Percentiles rank a stretch among this genome's conserved stretches.
These are phyloP conservation scores for Rhyacophila brunnea DNA, from an alignment of 1,140 invertebrate species.

Conservation along the genomic window DNA sequence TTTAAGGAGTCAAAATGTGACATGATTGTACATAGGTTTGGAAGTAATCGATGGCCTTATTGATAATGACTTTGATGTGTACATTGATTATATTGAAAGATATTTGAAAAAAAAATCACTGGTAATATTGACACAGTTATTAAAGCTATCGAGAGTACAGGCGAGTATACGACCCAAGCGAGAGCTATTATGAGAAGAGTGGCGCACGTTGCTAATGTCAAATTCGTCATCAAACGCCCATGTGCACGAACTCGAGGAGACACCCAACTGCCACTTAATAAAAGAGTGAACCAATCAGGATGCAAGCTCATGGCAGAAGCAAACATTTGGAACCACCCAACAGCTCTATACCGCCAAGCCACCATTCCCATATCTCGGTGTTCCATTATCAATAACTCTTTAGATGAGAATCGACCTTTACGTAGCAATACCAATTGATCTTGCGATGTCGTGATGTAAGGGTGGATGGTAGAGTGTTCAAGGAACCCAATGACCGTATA, in stretches of 20 bases:
- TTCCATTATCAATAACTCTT: conserved; percentile 45
- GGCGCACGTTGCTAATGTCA: conserved; percentile 47
- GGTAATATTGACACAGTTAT: conserved; percentile 16
- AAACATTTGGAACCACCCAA: conserved; percentile 52
- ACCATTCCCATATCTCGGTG: conserved; percentile 44
- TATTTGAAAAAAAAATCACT: conserved; percentile 24
- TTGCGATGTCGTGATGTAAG: conserved; percentile 61
- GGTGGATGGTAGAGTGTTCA: conserved; percentile 62
- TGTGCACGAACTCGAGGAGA: conserved; percentile 44
- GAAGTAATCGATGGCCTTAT: too few relatives aligned
- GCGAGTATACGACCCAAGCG: conserved; percentile 44
- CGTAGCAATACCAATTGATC: conserved; percentile 47
- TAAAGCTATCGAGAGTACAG: conserved; percentile 15
- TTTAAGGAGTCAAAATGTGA: too few relatives aligned
- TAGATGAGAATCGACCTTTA: conserved; percentile 48
- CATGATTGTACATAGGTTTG: too few relatives aligned
- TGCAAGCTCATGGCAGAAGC: conserved; percentile 53
- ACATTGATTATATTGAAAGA: conserved; percentile 1
- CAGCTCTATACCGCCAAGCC: conserved; percentile 49
- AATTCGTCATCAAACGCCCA: conserved; percentile 46
- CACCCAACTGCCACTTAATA: conserved; percentile 46
- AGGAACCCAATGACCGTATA: conserved; percentile 74
- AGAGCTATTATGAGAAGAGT: conserved; percentile 48
- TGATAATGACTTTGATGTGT: too few relatives aligned
- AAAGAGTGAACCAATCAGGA: conserved; percentile 51